These are phyloP conservation scores for Limanda limanda DNA, from an alignment of 2,113 vertebrate genomes.

Conservation along the genomic window DNA sequence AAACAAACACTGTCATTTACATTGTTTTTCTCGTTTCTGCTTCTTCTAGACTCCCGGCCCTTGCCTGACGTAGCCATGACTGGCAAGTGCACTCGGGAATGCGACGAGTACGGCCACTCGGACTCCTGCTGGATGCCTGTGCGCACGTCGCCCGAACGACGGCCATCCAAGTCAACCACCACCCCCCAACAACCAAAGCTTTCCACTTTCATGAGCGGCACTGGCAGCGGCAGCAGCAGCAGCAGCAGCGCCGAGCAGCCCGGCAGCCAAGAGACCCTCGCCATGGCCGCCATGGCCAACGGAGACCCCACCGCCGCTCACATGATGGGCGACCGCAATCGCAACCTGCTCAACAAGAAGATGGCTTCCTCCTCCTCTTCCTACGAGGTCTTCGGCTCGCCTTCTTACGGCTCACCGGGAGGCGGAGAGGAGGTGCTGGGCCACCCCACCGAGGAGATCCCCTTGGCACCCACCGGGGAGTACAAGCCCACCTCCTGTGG, in stretches of 20 bases:
- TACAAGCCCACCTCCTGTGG: constrained; percentile 98
- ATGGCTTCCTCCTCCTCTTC: constrained; percentile 92
- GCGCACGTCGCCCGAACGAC: constrained; percentile 96
- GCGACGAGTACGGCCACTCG: constrained; percentile 98
- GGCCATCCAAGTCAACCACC: constrained; percentile 87
- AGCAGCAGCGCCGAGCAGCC: constrained; percentile 84
- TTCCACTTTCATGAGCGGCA: constrained; percentile 96
- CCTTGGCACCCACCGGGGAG: constrained; percentile 95
- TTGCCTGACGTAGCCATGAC: constrained; percentile 99
- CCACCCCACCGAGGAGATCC: constrained; percentile 94
- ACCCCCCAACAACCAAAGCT: constrained; percentile 93
- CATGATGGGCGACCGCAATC: constrained; percentile 98
- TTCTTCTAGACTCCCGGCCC: constrained; percentile 93
- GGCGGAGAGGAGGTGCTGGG: constrained; percentile 79
- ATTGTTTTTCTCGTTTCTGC: constrained; percentile 37
- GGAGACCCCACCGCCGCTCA: constrained; percentile 90
- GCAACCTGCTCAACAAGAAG: constrained; percentile 98
- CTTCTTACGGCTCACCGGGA: constrained; percentile 91
- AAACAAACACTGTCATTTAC: constrained; percentile 51
- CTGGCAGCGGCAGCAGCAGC: constrained; percentile 80
- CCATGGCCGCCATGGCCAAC: constrained; percentile 88
- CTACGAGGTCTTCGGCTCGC: constrained; percentile 93
- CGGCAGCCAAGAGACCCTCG: constrained; percentile 94
- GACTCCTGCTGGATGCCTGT: constrained; percentile 99
- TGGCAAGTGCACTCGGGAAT: constrained; percentile 97